Evolutionary conservation across 2,888 invertebrate species (phyloP).

Genomic region (Pristionchus arcanus): DNA sequence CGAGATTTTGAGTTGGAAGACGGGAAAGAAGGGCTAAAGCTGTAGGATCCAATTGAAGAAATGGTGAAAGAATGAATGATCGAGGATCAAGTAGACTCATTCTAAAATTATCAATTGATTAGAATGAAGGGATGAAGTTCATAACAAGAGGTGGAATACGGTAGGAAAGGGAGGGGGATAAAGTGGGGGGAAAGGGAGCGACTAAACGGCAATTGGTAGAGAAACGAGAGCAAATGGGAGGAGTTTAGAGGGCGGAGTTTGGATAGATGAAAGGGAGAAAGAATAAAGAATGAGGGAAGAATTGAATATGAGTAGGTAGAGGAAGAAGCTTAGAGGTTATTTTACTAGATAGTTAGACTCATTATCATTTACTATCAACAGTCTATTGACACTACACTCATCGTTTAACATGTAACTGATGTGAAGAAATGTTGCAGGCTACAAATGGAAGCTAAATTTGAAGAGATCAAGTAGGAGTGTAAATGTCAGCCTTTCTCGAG

Average conservation of each 20-base stretch:
- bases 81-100: conserved; percentile 66
- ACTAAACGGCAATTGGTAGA: conserved; percentile 40
- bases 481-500: neutral
- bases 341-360: neutral
- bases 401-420: neutral
- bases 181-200: conserved; percentile 45
- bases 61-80: conserved; percentile 63
- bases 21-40: conserved; percentile 46
- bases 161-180: conserved; percentile 26
- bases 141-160: conserved; percentile 55
- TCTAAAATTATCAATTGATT: conserved; percentile 49
- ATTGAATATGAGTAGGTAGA: neutral
- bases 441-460: neutral
- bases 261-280: neutral
- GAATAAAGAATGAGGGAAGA: neutral
- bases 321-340: neutral
- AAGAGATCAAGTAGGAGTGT: neutral
- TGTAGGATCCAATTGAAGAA: conserved; percentile 63
- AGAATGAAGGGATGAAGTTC: conserved; percentile 46
- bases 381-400: neutral
- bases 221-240: conserved; percentile 58
- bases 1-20: conserved; percentile 30
- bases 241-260: conserved; percentile 56
- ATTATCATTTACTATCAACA: neutral
- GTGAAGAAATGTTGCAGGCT: neutral